These are phyloP conservation scores for Cryptus viduatorius DNA, from an alignment of 2,888 invertebrate species.

Conservation along the genomic window DNA sequence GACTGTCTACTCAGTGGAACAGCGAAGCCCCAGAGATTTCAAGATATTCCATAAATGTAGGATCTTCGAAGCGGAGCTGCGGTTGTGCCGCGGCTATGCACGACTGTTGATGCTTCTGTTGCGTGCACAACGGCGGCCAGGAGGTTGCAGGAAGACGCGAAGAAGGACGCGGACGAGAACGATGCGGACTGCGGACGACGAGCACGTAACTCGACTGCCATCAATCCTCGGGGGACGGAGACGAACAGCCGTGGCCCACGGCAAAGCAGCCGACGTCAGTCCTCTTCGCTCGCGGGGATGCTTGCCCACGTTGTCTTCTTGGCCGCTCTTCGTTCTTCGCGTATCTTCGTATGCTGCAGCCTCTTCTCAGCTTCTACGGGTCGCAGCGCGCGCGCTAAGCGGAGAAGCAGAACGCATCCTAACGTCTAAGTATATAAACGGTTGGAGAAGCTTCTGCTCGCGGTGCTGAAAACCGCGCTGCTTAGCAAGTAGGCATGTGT, in stretches of 20 bases:
- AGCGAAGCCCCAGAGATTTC: slow-evolving; percentile 77
- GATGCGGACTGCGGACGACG: slow-evolving; percentile 65
- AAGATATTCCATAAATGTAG: slow-evolving; percentile 84
- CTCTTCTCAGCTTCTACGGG: slow-evolving; percentile 54
- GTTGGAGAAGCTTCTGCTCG: slow-evolving; percentile 71
- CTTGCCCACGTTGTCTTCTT: slow-evolving; percentile 68
- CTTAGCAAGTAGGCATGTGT: slow-evolving; percentile 80
- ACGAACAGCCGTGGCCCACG: slow-evolving; percentile 81
- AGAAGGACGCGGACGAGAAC: slow-evolving; percentile 63
- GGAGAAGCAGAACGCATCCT: slow-evolving; percentile 69
- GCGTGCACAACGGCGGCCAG: slow-evolving; percentile 53
- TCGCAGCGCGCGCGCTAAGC: slow-evolving; percentile 52
- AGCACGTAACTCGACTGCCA: slow-evolving; percentile 77
- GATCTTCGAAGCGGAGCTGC: slow-evolving; percentile 70
- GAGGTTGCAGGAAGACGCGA: slow-evolving; percentile 54
- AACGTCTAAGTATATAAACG: slow-evolving; percentile 67
- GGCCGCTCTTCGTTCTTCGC: slow-evolving; percentile 53
- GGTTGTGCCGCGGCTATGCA: slow-evolving; percentile 22
- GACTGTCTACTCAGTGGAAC: slow-evolving; percentile 67
- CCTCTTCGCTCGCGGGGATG: slow-evolving; percentile 58
- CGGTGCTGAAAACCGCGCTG: slow-evolving; percentile 76
- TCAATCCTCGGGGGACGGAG: slow-evolving; percentile 83
- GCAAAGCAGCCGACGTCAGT: slow-evolving; percentile 83
- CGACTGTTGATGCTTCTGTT: slow-evolving; percentile 50
- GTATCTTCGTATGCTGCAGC: slow-evolving; percentile 51